phyloP scores from a whole-genome alignment of 2,888 invertebrate genomes.

The Phania funesta region DNA sequence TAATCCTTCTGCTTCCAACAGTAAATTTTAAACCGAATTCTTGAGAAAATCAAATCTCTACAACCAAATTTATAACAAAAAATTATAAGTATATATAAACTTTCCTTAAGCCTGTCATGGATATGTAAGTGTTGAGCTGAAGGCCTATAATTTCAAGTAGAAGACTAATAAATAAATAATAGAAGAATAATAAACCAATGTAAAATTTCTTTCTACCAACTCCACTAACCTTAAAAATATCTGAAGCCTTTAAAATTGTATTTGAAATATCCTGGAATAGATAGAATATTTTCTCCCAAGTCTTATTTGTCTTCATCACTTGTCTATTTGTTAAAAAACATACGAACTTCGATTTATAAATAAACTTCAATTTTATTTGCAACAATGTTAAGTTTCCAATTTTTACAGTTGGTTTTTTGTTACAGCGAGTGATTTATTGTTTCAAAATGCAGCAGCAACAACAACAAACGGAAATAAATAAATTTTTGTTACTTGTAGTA shows the following conservation, averaged over 20 bases:
- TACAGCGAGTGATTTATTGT: conserved; percentile 64
- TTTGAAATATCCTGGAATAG: not conserved
- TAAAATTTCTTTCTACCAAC: too few species aligned
- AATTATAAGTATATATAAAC: too few species aligned
- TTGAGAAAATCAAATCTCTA: too few species aligned
- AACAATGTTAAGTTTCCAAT: conserved; percentile 41
- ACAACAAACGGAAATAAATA: not conserved
- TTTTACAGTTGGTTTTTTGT: conserved; percentile 5
- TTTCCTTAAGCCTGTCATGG: too few species aligned
- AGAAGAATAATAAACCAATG: too few species aligned
- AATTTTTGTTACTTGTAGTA: conserved; percentile 11
- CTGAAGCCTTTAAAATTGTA: not conserved
- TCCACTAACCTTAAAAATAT: not conserved
- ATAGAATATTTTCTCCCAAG: conserved; percentile 11
- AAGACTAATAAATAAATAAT: too few species aligned
- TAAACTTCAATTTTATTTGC: conserved; percentile 60
- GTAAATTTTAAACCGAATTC: too few species aligned
- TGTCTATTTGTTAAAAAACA: conserved; percentile 59
- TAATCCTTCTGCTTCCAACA: too few species aligned
- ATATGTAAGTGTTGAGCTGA: too few species aligned
- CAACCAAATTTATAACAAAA: too few species aligned
- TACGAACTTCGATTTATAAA: conserved; percentile 66
- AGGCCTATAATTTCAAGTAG: too few species aligned
- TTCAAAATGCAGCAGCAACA: conserved; percentile 9
- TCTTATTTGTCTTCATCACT: conserved; percentile 64